Percentiles rank a stretch among this genome's conserved stretches.
These are phyloP conservation scores for Blera fallax DNA, from an alignment of 2,888 invertebrate species.

Conservation along the genomic window DNA sequence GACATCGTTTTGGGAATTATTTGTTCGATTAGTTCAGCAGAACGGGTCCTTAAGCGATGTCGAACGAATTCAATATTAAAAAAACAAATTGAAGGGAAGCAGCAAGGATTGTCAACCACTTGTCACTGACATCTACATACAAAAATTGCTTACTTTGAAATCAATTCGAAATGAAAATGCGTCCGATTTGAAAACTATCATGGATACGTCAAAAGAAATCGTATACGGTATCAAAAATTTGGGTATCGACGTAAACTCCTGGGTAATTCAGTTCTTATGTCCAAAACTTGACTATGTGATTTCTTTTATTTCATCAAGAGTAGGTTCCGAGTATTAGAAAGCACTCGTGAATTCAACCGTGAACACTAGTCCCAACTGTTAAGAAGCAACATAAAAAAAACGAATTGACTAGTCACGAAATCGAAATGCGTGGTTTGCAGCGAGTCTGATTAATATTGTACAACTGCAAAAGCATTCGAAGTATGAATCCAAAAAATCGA, in stretches of 20 bases:
- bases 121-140: too few relatives aligned
- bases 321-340: neutral
- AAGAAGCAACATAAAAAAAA: neutral
- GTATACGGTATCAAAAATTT: neutral
- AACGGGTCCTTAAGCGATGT: too few relatives aligned
- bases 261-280: neutral
- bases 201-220: too few relatives aligned
- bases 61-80: too few relatives aligned
- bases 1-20: too few relatives aligned
- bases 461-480: neutral
- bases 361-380: neutral
- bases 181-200: too few relatives aligned
- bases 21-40: too few relatives aligned
- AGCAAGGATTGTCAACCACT: too few relatives aligned
- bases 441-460: neutral
- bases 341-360: neutral
- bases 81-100: too few relatives aligned
- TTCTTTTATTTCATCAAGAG: neutral
- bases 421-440: neutral
- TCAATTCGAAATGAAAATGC: too few relatives aligned
- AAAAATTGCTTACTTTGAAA: too few relatives aligned
- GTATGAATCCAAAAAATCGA: too few relatives aligned
- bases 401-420: neutral
- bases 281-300: neutral
- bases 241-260: neutral